phyloP scores from a whole-genome alignment of 1,140 invertebrate genomes.

The Euura saliciscinereae region DNA sequence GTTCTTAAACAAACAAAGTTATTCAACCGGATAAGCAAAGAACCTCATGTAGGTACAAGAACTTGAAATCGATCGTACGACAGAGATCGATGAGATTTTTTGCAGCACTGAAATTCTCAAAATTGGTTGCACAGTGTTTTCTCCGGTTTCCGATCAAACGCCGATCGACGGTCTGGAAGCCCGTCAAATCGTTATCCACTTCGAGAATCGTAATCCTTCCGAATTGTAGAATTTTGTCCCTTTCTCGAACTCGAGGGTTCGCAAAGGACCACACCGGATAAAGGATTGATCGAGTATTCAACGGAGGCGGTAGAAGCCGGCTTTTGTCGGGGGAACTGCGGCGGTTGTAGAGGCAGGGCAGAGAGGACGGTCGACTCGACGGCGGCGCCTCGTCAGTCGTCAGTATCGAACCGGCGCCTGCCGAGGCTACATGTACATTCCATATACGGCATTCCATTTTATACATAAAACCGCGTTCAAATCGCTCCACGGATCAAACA shows the following conservation, averaged over 20 bases:
- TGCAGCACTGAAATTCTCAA: too few relatives aligned
- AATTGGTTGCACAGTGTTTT: too few relatives aligned
- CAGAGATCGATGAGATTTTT: too few relatives aligned
- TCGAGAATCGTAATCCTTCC: conserved; percentile 19
- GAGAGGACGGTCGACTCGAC: conserved; percentile 23
- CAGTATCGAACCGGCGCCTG: conserved; percentile 61
- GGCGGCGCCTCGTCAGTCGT: conserved; percentile 27
- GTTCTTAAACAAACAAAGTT: too few relatives aligned
- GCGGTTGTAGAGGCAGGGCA: conserved; percentile 28
- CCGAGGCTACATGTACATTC: conserved; percentile 40
- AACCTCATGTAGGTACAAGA: too few relatives aligned
- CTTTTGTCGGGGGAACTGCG: conserved; percentile 21
- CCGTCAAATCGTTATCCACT: too few relatives aligned
- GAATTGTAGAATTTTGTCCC: neutral
- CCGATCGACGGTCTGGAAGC: too few relatives aligned
- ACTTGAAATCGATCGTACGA: too few relatives aligned
- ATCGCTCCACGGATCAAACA: neutral
- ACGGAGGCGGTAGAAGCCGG: conserved; percentile 4
- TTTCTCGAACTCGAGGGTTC: neutral
- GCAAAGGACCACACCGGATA: conserved; percentile 27
- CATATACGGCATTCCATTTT: conserved; percentile 26
- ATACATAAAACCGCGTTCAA: conserved; percentile 5
- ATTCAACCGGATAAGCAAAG: too few relatives aligned
- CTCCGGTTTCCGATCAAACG: too few relatives aligned
- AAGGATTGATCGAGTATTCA: conserved; percentile 33